phyloP scores from a whole-genome alignment of 2,888 invertebrate genomes.

The Conomelus anceps region DNA sequence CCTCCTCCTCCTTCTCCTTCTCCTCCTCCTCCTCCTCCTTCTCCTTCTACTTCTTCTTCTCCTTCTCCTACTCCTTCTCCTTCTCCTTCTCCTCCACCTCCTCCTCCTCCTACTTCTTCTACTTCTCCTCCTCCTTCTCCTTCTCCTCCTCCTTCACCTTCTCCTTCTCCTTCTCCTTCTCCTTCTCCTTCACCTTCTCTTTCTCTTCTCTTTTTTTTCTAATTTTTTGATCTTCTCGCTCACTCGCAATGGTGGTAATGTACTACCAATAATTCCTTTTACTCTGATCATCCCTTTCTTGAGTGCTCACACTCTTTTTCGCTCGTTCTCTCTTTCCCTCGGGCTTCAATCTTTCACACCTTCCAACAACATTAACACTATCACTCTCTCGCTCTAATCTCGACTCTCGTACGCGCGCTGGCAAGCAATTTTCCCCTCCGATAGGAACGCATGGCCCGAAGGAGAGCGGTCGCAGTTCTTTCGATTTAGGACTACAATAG shows the following conservation, averaged over 20 bases:
- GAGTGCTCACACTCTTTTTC: neutral
- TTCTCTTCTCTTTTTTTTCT: neutral
- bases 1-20: neutral
- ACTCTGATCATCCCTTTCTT: neutral
- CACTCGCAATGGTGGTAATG: neutral
- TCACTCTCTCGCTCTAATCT: neutral
- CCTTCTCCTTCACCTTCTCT: neutral
- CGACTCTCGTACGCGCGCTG: neutral
- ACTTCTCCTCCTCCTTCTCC: neutral
- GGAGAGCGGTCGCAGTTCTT: neutral
- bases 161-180: neutral
- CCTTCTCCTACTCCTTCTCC: neutral
- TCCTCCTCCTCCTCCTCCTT: too few species aligned
- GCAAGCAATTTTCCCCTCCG: neutral
- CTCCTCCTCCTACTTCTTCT: neutral
- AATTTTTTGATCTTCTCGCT: too few species aligned
- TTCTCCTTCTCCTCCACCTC: too few species aligned
- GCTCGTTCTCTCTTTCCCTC: neutral
- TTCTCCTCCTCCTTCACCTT: neutral
- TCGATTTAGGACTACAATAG: neutral
- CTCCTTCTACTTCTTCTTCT: too few species aligned
- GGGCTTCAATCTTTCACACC: neutral
- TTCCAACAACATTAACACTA: neutral
- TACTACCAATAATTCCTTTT: neutral
- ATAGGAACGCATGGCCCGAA: neutral